Evolutionary conservation across 2,113 vertebrate genomes (phyloP), one percentile per base, ranked within the genome.

Genomic region (Conger conger): DNA sequence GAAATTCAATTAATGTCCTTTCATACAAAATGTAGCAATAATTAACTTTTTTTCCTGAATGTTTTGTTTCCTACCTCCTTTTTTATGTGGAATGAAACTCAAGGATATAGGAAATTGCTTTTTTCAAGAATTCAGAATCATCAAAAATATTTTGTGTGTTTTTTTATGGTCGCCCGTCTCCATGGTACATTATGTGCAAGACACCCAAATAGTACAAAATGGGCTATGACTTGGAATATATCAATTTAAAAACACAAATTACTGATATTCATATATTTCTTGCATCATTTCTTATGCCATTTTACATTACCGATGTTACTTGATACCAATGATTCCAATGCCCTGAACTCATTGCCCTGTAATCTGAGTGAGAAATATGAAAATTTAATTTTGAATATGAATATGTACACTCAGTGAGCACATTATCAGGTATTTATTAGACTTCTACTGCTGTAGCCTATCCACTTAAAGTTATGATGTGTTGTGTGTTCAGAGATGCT

Each of bases 51-150:
- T 83, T 13, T 45, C 38, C 17, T 68, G 38, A 76, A 82, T 73
- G 68, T 82, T 40, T 63, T 81, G 0, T 63, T 54, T 54, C n/a
- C 17, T 57, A 76, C 40, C 36, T 85, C 30, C 73, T n/a, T 27
- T n/a, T n/a, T 85, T 86, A 45, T 89, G 86, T 33, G 85, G 86
- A 57, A 86, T 35, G 68, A 87, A 91, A 88, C 87, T 82, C 86
- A 90, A 89, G 87, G 86, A 82, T 79, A 36, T 76, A 89, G 91
- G 89, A 90, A 91, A 90, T 88, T 20, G 79, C 82, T 63, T 54
- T 78, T 81, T 36, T 76, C 6, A 50, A 50, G 42, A 79, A 80
- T 80, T 60, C 76, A 80, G 38, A 83, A 78, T 78, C 40, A 84
- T 77, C 81, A 50, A 80, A 63, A 79, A 50, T 63, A 27, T 63